Base-by-base conservation (phyloP, 1,140 invertebrate genomes). In the Drusus annulatus region DNA sequence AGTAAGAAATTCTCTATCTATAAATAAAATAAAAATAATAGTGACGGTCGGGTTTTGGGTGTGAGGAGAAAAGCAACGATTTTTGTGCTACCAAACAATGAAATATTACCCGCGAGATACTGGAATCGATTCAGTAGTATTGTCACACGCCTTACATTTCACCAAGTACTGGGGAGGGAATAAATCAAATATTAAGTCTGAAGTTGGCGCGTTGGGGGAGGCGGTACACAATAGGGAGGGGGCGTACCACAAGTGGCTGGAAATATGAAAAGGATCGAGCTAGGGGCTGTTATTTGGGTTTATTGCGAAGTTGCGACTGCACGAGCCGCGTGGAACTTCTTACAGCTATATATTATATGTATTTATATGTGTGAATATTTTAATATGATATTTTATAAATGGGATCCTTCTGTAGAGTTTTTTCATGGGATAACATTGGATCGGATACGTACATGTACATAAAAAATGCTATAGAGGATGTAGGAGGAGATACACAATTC, bases 181-280 rank as follows among this genome's bases (percentile, higher is more conserved):
- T 83, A 83, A 83, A 83, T 83, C 81, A 83, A 83, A 83, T 83
- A 83, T 83, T 80, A 83, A 83, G 81, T 80, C 79, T 83, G 76
- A 76, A 83, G 81, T 80, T 80, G 81, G 76, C 73, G 79, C 79
- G 77, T 80, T 74, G 75, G 81, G 79, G 25, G 25, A 5, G 28
- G 21, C 51, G 19, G 50, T 54, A 16, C 6, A 62, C 58, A 69
- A 69, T 2, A 36, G 65, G 10, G n/a, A 19, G 13, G 45, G 69
- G 45, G 17, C 5, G 51, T 19, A 56, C 45, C 63, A 62, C 23
- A 78, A 77, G 81, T 62, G 76, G 50, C 23, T 63, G 76, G 56
- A 78, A 79, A 78, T 83, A 83, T 80, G 76, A 80, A 83, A 83
- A 80, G 79, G 74, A 76, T n/a, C n/a, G n/a, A n/a, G n/a, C n/a